These are phyloP conservation scores for Eupithecia dodoneata DNA, from an alignment of 2,888 invertebrate species.

Conservation along the genomic window DNA sequence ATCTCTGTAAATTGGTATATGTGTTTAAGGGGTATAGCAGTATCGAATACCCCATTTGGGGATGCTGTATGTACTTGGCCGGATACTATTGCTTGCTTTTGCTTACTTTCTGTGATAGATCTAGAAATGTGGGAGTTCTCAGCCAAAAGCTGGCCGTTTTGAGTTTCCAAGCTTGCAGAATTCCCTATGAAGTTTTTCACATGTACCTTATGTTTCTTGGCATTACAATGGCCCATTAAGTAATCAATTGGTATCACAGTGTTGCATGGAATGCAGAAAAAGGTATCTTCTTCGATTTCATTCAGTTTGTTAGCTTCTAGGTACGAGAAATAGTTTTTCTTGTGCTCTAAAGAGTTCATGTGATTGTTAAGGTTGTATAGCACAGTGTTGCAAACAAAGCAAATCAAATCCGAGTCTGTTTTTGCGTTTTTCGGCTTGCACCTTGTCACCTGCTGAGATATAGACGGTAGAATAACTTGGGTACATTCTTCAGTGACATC, in stretches of 20 bases:
- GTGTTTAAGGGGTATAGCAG: slow-evolving; percentile 31
- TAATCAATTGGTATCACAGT: slow-evolving; percentile 33
- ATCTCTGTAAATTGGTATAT: slow-evolving; percentile 35
- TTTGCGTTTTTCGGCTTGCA: background rate
- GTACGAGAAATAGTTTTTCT: slow-evolving; percentile 32
- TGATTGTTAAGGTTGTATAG: slow-evolving; percentile 21
- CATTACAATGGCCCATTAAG: slow-evolving; percentile 32
- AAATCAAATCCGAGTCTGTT: slow-evolving; percentile 29
- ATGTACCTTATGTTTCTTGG: slow-evolving; percentile 26
- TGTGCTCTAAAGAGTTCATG: slow-evolving; percentile 32
- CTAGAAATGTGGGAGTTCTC: slow-evolving; percentile 26
- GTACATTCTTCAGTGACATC: slow-evolving; percentile 9
- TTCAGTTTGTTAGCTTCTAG: slow-evolving; percentile 35
- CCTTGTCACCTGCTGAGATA: slow-evolving; percentile 30
- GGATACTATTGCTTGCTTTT: background rate
- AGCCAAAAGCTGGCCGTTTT: slow-evolving; percentile 3
- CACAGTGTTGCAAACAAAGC: slow-evolving; percentile 35
- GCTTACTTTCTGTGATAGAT: slow-evolving; percentile 18
- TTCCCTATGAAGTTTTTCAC: slow-evolving; percentile 18
- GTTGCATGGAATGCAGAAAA: slow-evolving; percentile 35
- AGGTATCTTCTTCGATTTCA: slow-evolving; percentile 36
- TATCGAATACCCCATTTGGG: slow-evolving; percentile 15
- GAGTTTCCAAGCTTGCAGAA: background rate
- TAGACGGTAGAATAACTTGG: slow-evolving; percentile 27
- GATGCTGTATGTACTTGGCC: background rate